A percentile compares a stretch with the other conserved stretches of the same genome.
Conservation (phyloP, 2,113 vertebrate species). For the Illadopsis cleaveri region DNA sequence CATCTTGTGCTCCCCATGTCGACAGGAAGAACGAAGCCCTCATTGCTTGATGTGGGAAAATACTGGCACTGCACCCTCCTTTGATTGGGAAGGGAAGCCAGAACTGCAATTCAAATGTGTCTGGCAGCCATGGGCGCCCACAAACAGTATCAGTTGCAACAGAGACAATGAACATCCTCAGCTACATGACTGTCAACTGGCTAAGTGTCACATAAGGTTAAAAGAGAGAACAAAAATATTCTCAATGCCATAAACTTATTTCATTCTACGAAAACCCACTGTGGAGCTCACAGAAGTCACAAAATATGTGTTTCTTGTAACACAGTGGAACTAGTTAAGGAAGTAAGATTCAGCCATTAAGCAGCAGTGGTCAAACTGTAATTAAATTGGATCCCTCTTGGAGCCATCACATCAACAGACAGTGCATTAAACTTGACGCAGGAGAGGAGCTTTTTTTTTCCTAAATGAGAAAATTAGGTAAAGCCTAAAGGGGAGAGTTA, state of each 20-base stretch:
- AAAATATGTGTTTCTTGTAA: not conserved
- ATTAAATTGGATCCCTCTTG: not conserved
- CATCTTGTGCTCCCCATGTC: not conserved
- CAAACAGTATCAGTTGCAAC: not conserved
- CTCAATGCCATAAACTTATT: not conserved
- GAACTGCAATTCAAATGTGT: not conserved
- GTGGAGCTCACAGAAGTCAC: not conserved
- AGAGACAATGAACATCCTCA: not conserved
- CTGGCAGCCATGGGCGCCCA: not conserved
- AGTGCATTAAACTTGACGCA: not conserved
- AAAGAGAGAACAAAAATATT: not conserved
- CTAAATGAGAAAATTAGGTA: not conserved
- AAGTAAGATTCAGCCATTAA: conserved; percentile 11
- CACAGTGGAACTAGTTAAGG: not conserved
- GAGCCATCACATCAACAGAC: not conserved
- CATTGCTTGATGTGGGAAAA: not conserved
- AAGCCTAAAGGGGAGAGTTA: not conserved
- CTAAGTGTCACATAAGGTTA: not conserved
- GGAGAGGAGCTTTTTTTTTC: not conserved
- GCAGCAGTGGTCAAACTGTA: not conserved
- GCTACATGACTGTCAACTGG: not conserved
- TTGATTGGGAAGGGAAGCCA: not conserved
- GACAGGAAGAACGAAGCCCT: not conserved
- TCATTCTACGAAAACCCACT: not conserved
- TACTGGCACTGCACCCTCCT: not conserved